phyloP scores from a whole-genome alignment of 2,888 invertebrate genomes.

The Crocallis elinguaria region DNA sequence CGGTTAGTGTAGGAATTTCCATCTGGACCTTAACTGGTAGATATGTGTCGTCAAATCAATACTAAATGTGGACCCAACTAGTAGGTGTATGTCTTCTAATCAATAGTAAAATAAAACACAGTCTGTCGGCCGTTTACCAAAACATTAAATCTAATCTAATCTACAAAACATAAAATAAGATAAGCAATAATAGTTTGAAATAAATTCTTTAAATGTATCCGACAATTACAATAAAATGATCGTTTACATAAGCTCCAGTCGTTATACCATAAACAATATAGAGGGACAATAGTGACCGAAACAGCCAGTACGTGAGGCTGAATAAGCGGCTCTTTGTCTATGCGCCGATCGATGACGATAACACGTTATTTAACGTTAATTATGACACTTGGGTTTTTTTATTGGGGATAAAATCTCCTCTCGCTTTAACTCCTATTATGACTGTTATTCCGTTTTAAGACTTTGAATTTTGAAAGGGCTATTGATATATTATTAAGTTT shows the following conservation, averaged over 20 bases:
- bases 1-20: no score
- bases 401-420: conserved; percentile 7
- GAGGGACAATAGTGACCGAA: conserved; percentile 49
- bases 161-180: no score
- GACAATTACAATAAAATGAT: conserved; percentile 52
- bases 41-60: no score
- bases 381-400: conserved; percentile 47
- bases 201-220: conserved; percentile 33
- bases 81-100: no score
- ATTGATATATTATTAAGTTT: no score
- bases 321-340: conserved; percentile 59
- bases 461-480: no score
- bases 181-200: conserved; percentile 4
- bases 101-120: no score
- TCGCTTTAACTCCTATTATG: conserved; percentile 2
- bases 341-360: conserved; percentile 54
- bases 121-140: no score
- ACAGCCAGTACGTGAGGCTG: conserved; percentile 53
- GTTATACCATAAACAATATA: conserved; percentile 52
- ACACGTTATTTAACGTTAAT: conserved; percentile 57
- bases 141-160: no score
- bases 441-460: no score
- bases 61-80: no score
- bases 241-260: conserved; percentile 50
- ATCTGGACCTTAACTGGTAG: no score